A percentile compares a stretch with the other conserved stretches of the same genome.
phyloP scores from a whole-genome alignment of 2,113 vertebrate genomes.

The Diphyllodes magnificus region DNA sequence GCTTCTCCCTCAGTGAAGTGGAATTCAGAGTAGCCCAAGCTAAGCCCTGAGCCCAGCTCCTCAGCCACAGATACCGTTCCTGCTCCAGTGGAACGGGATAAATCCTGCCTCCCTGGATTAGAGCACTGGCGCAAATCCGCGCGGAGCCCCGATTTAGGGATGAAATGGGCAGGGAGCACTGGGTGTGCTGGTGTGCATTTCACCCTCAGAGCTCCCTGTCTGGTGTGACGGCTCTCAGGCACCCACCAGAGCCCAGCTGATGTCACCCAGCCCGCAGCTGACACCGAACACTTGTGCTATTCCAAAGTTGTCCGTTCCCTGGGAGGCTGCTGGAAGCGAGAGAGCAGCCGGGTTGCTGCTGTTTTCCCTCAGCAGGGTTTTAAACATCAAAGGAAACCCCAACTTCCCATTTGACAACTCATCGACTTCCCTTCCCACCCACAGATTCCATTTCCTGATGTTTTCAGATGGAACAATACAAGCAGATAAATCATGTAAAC shows the following conservation, averaged over 20 bases:
- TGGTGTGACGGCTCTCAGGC: neutral
- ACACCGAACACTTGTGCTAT: neutral
- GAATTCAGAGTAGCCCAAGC: slow-evolving; percentile 2
- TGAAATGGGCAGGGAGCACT: neutral
- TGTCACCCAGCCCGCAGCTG: neutral
- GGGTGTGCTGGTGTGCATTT: slow-evolving; percentile 2
- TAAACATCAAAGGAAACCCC: neutral
- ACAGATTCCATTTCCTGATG: neutral
- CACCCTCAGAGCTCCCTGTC: neutral
- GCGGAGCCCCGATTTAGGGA: neutral
- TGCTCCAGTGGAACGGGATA: neutral
- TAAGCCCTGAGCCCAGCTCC: neutral
- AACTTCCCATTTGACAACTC: neutral
- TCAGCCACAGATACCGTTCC: neutral
- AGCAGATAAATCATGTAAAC: neutral
- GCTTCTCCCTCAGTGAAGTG: neutral
- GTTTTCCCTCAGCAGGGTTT: neutral
- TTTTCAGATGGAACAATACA: neutral
- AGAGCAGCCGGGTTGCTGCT: neutral
- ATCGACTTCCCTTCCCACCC: neutral
- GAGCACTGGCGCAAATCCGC: neutral
- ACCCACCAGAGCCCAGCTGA: neutral
- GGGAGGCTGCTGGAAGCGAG: neutral
- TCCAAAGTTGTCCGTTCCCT: neutral
- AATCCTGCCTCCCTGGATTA: neutral